phyloP scores from a whole-genome alignment of 2,888 invertebrate genomes.

The Philonicus albiceps region DNA sequence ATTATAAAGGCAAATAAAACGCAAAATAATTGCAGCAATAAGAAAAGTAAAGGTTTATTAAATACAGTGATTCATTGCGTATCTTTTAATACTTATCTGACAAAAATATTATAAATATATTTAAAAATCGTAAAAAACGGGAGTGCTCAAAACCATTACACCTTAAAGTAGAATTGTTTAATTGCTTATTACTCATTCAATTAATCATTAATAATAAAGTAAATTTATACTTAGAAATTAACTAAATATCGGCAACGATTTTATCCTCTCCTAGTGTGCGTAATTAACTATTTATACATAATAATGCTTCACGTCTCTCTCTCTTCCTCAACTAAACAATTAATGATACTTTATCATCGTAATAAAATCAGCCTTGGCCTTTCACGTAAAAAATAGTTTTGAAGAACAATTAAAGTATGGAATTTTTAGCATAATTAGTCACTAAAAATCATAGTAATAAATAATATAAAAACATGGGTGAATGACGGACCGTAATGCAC shows the following conservation, averaged over 20 bases:
- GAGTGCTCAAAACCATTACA: slow-evolving; percentile 35
- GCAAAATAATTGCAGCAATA: slow-evolving; percentile 15
- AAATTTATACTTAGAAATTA: slow-evolving; percentile 16
- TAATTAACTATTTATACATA: slow-evolving; percentile 27
- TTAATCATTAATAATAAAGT: slow-evolving; percentile 18
- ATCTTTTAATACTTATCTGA: slow-evolving; percentile 27
- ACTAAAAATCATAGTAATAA: slow-evolving; percentile 27
- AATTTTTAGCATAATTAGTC: slow-evolving; percentile 29
- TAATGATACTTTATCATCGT: slow-evolving; percentile 10
- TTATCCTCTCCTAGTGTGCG: slow-evolving; percentile 15
- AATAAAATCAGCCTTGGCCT: slow-evolving; percentile 37
- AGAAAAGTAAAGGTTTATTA: slow-evolving; percentile 20
- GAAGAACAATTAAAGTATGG: slow-evolving; percentile 23
- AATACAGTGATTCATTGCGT: slow-evolving; percentile 28
- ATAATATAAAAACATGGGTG: slow-evolving; percentile 1
- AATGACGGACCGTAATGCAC: slow-evolving; percentile 5
- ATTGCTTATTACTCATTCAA: slow-evolving; percentile 7
- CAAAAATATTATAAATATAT: slow-evolving; percentile 22
- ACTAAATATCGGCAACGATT: slow-evolving; percentile 13
- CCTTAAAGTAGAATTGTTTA: slow-evolving; percentile 3
- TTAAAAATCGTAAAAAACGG: slow-evolving; percentile 35
- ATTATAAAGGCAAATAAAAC: neutral
- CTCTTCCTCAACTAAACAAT: slow-evolving; percentile 1
- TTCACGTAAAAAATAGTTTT: slow-evolving; percentile 20
- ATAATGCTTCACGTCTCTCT: neutral